A percentile compares a stretch with the other conserved stretches of the same genome.
phyloP scores from a whole-genome alignment of 2,888 invertebrate genomes.

The Phymatocera aterrima region DNA sequence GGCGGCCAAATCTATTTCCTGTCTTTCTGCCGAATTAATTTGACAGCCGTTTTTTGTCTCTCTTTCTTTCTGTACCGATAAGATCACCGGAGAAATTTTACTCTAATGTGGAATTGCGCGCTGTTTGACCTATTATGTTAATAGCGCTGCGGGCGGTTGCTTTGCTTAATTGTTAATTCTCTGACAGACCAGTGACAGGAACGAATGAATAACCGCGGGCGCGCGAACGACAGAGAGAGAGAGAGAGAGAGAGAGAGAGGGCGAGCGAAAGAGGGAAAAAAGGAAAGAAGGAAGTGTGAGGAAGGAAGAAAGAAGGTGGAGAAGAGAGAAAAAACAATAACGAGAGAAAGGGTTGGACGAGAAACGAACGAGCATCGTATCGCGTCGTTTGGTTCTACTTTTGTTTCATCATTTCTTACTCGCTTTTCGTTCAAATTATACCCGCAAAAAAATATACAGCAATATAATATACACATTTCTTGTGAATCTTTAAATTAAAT shows the following conservation, averaged over 20 bases:
- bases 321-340: not conserved
- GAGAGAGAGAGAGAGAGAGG: not conserved
- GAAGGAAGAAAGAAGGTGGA: no score
- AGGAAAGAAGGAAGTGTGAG: not conserved
- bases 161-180: slow-evolving; percentile 36
- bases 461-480: no score
- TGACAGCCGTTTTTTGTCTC: slow-evolving; percentile 48
- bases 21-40: slow-evolving; percentile 54
- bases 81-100: slow-evolving; percentile 37
- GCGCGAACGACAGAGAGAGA: not conserved
- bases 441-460: not conserved
- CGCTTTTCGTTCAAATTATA: not conserved
- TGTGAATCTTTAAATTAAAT: not conserved
- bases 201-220: slow-evolving; percentile 37
- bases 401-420: slow-evolving; percentile 2
- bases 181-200: slow-evolving; percentile 40
- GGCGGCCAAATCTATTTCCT: slow-evolving; percentile 68
- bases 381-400: not conserved
- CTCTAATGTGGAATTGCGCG: not conserved
- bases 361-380: slow-evolving; percentile 25
- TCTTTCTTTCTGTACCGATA: slow-evolving; percentile 42
- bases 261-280: not conserved
- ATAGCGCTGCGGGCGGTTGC: slow-evolving; percentile 31
- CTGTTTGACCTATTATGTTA: slow-evolving; percentile 42
- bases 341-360: slow-evolving; percentile 11